Evolutionary conservation across 2,888 invertebrate species (phyloP), one percentile per base, ranked within the genome.

Genomic region (Pardosa pseudoannulata): DNA sequence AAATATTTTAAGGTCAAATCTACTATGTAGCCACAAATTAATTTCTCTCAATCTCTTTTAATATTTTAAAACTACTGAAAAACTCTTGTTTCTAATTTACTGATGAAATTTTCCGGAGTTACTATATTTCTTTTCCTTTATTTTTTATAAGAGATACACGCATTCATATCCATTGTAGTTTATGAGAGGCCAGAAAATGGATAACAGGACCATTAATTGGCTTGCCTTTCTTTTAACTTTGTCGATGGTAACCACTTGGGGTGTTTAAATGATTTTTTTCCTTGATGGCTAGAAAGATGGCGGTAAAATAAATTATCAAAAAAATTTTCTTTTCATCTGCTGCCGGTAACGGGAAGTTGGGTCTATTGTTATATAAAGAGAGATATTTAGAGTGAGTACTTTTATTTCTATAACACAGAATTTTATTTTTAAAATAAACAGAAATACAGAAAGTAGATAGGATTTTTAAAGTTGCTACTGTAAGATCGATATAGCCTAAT

Each of bases 201-300:
- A 75, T 76, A 76, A 76, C 76, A 83, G 71, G 71, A 85, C 79
- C 73, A 68, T 85, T 85, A 85, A 68, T 72, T 68, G 73, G 79
- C 70, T n/a, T 50, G 56, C 56, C 65, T 85, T 85, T 78, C 73
- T 85, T 62, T 78, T 85, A 72, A 85, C 75, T 64, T 76, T 85
- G 83, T 78, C 83, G 79, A 85, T 85, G 79, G 83, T 78, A 73
- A 78, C 83, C 78, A 62, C 83, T 85, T 56, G 39, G 31, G 78
- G 78, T 78, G 67, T 78, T 73, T 73, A 85, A 85, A 78, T 78
- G 83, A 85, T 85, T 85, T 85, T 73, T 32, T 39, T 72, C 56
- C 72, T 65, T 85, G 79, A 78, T 73, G 73, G 78, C 68, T 67
- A 39, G 19, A 56, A 1, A n/a, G n/a, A n/a, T n/a, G n/a, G n/a